These are phyloP conservation scores for Rissa tridactyla DNA, from an alignment of 2,113 vertebrate genomes.

Conservation along the genomic window DNA sequence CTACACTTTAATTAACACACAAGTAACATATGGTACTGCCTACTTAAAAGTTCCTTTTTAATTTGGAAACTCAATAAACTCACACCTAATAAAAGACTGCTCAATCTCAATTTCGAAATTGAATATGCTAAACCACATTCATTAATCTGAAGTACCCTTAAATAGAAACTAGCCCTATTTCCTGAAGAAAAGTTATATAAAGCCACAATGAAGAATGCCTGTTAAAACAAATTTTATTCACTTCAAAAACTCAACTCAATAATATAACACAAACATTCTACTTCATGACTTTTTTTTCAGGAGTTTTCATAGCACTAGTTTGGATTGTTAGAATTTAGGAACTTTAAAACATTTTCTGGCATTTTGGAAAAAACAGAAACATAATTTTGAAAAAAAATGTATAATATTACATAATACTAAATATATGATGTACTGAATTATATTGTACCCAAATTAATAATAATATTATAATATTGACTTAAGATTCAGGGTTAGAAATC, in stretches of 20 bases:
- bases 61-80: not conserved
- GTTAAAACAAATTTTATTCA: not conserved
- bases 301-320: not conserved
- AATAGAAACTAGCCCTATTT: not conserved
- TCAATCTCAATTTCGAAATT: not conserved
- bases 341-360: not conserved
- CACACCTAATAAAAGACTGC: conserved; percentile 17
- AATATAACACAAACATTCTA: not conserved
- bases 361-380: not conserved
- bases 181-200: not conserved
- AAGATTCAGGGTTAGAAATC: not conserved
- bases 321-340: not conserved
- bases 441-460: not conserved
- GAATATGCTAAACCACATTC: not conserved
- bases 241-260: not conserved
- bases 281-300: not conserved
- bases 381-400: not conserved
- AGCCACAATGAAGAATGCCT: not conserved
- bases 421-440: not conserved
- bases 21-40: conserved; percentile 31
- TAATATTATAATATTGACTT: not conserved
- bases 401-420: not conserved
- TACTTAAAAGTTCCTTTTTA: not conserved
- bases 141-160: not conserved
- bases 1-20: conserved; percentile 17